Conservation (phyloP, 2,888 invertebrate genomes). For the Drosophila mimica region DNA sequence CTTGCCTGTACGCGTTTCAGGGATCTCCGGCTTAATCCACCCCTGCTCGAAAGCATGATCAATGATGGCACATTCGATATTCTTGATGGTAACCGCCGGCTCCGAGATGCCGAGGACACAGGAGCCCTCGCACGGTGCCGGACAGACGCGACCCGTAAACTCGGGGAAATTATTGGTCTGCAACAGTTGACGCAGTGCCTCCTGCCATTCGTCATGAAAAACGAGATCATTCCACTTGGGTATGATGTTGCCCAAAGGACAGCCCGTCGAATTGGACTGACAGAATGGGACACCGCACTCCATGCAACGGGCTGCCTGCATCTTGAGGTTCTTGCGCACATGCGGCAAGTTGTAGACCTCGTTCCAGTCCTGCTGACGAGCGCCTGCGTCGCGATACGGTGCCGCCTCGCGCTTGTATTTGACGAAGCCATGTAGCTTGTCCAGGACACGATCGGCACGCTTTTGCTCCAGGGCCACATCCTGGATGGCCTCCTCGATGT, state of each 20-base stretch:
- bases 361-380: constrained; percentile 96
- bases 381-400: constrained; percentile 93
- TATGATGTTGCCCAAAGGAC: constrained; percentile 98
- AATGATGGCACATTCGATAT: constrained; percentile 99
- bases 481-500: constrained; percentile 95
- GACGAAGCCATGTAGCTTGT: constrained; percentile 96
- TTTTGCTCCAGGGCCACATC: constrained; percentile 92
- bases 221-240: constrained; percentile 99
- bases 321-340: constrained; percentile 94
- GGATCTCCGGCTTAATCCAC: constrained; percentile 94
- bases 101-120: constrained; percentile 98
- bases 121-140: constrained; percentile 99
- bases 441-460: constrained; percentile 92
- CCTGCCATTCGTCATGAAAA: constrained; percentile 97
- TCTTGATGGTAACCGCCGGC: constrained; percentile 99
- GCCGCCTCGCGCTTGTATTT: constrained; percentile 96
- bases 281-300: constrained; percentile 99
- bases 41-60: constrained; percentile 99
- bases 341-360: constrained; percentile 96
- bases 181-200: constrained; percentile 95
- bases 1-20: constrained; percentile 90
- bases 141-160: constrained; percentile 96
- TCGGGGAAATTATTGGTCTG: constrained; percentile 99
- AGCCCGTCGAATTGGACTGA: constrained; percentile 95
- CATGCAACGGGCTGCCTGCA: constrained; percentile 98